phyloP scores from a whole-genome alignment of 2,888 invertebrate genomes.

The Drosophila algonquin region DNA sequence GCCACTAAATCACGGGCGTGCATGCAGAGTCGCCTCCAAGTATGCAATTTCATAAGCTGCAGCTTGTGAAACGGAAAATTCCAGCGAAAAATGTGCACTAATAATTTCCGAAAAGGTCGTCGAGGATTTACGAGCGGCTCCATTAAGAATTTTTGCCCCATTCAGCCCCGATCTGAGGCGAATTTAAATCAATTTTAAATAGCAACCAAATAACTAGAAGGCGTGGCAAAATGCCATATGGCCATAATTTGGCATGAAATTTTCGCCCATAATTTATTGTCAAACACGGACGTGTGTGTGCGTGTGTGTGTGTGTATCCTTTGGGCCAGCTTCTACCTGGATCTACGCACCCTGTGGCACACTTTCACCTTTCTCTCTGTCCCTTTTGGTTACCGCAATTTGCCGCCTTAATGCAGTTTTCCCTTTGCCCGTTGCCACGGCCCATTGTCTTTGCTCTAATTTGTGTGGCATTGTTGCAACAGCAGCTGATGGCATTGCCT shows the following conservation, averaged over 20 bases:
- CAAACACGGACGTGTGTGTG: constrained; percentile 28
- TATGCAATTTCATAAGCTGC: constrained; percentile 55
- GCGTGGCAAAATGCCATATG: constrained; percentile 51
- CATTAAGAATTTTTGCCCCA: constrained; percentile 15
- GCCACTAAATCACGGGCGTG: constrained; percentile 49
- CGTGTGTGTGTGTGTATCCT: constrained; percentile 27
- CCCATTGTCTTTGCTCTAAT: constrained; percentile 57
- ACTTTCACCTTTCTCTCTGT: constrained; percentile 68
- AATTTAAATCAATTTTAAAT: constrained; percentile 75
- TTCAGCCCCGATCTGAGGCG: constrained; percentile 45
- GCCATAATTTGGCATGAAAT: constrained; percentile 65
- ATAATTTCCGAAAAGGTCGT: constrained; percentile 54
- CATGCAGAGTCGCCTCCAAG: constrained; percentile 57
- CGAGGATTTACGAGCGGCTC: constrained; percentile 57
- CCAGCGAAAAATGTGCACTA: constrained; percentile 62
- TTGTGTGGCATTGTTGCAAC: constrained; percentile 58
- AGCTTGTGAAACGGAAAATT: constrained; percentile 53
- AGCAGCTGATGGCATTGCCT: constrained; percentile 46
- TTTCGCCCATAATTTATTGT: constrained; percentile 72
- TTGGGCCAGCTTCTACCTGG: constrained; percentile 56
- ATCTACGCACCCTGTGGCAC: constrained; percentile 47
- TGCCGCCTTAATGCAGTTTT: constrained; percentile 47
- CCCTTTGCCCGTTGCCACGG: constrained; percentile 37
- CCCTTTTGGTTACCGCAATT: constrained; percentile 35
- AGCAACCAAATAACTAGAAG: constrained; percentile 51